phyloP scores from a whole-genome alignment of 2,888 invertebrate genomes.

The Aleiodes leptofemur region DNA sequence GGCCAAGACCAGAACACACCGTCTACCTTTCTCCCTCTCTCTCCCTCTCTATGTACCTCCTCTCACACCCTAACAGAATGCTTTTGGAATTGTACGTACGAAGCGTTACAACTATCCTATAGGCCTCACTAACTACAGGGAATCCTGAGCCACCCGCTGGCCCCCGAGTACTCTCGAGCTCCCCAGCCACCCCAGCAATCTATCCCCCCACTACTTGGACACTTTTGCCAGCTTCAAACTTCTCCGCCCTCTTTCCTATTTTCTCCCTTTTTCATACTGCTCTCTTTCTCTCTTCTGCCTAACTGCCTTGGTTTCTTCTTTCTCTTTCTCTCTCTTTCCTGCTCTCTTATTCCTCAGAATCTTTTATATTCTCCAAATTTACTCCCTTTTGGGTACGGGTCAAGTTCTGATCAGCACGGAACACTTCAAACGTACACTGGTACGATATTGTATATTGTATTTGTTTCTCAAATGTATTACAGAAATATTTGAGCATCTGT shows the following conservation, averaged over 20 bases:
- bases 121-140: constrained; percentile 46
- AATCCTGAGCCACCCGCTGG: constrained; percentile 13
- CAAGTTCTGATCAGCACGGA: constrained; percentile 65
- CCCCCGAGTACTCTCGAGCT: constrained; percentile 51
- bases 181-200: constrained; percentile 54
- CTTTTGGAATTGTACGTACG: constrained; percentile 16
- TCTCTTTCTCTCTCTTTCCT: constrained; percentile 32
- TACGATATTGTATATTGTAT: constrained; percentile 43
- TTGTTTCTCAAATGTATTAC: no score
- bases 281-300: constrained; percentile 13
- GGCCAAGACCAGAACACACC: constrained; percentile 59
- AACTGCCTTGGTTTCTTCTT: neutral
- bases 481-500: neutral
- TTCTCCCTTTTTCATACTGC: neutral
- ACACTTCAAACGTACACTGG: constrained; percentile 59
- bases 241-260: constrained; percentile 5
- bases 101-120: constrained; percentile 46
- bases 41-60: constrained; percentile 40
- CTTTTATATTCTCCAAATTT: constrained; percentile 32
- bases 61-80: constrained; percentile 38
- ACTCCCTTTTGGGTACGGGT: constrained; percentile 51
- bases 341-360: neutral
- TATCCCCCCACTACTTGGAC: constrained; percentile 44
- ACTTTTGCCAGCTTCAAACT: constrained; percentile 36
- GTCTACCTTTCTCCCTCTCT: constrained; percentile 30